Base-by-base conservation (phyloP, 2,888 invertebrate genomes). In the Dynastes tityus region DNA sequence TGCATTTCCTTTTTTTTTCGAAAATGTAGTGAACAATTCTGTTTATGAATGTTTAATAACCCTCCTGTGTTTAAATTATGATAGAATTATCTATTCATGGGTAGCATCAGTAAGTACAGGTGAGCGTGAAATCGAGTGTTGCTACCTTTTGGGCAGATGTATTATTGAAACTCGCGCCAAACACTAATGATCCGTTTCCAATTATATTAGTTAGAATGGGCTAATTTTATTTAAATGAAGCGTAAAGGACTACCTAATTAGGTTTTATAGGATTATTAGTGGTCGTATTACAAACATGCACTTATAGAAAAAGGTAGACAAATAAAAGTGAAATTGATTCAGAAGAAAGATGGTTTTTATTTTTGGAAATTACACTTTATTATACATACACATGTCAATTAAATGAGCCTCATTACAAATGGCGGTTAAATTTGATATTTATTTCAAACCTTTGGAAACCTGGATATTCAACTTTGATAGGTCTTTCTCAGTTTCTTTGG, bases 151-250 rank as follows among this genome's bases (percentile, higher is more conserved):
- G 58, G 22, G 71, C 71, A 71, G 71, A 71, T 71, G 71, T 29
- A 16, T 55, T 8, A 37, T 71, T 27, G 11, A 71, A 55, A 40
- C 71, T 55, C 71, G 55, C 71, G 55, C 16, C 71, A n/a, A 55
- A 22, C 71, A 58, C 71, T 71, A 71, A 71, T 71, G 71, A 58
- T 55, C 32, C 55, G 71, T 37, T 71, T 71, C 71, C 71, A 71
- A 71, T 71, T 71, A 71, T 58, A 58, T 71, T 71, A 71, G 55
- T 71, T 58, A 58, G 16, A n/a, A 32, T 13, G 22, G 71, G 32
- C 71, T 71, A 71, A 71, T 71, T 71, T 71, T 32, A 71, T 71
- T 71, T n/a, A 71, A 71, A 71, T 71, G 71, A 58, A 55, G 55
- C 71, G 71, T 58, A 71, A 71, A 58, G 55, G 32, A 40, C 58